phyloP scores from a whole-genome alignment of 2,113 vertebrate species.

The Otis tarda region DNA sequence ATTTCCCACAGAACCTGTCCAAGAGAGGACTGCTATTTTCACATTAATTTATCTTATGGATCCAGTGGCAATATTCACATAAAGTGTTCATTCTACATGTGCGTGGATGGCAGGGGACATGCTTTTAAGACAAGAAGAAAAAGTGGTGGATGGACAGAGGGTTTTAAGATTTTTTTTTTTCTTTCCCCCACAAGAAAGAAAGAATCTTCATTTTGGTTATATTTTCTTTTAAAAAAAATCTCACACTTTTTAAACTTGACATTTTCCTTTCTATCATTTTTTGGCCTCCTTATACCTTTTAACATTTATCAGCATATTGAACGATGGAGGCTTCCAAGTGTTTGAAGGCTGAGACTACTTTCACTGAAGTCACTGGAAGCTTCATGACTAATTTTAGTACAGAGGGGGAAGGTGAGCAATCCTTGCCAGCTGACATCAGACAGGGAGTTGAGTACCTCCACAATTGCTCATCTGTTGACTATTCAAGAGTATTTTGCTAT shows the following conservation, averaged over 20 bases:
- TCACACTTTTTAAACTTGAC: neutral
- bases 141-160: neutral
- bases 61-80: neutral
- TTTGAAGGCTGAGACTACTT: neutral
- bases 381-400: constrained; percentile 28
- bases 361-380: neutral
- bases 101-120: neutral
- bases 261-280: neutral
- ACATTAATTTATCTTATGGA: neutral
- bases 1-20: neutral
- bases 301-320: neutral
- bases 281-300: neutral
- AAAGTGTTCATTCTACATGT: neutral
- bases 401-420: constrained; percentile 37
- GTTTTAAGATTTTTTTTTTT: neutral
- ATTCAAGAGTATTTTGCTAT: constrained; percentile 6
- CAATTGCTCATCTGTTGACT: constrained; percentile 19
- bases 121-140: neutral
- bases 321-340: neutral
- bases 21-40: neutral
- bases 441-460: constrained; percentile 16
- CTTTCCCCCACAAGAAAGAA: neutral
- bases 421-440: constrained; percentile 16
- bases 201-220: neutral
- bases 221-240: neutral